phyloP scores from a whole-genome alignment of 30 jellyfish, hydroid and myxozoan species.

The Hydractinia echinata region DNA sequence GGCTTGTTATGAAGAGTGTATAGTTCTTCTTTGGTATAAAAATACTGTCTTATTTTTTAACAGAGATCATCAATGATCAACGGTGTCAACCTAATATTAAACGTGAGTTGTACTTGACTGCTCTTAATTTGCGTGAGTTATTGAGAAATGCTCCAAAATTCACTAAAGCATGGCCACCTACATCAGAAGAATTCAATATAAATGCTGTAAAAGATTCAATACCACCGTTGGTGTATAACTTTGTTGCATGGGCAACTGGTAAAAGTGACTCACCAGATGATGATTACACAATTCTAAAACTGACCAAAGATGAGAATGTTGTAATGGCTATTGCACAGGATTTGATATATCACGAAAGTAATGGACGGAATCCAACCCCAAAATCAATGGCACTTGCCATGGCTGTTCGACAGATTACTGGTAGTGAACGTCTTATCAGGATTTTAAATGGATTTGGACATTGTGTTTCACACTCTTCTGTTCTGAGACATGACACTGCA shows the following conservation, averaged over 20 bases:
- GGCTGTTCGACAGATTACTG: conserved; percentile 45
- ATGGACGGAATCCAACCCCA: conserved; percentile 38
- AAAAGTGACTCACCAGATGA: conserved; percentile 29
- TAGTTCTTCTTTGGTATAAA: conserved; percentile 8
- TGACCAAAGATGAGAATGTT: neutral
- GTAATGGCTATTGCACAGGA: conserved; percentile 37
- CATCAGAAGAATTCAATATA: conserved; percentile 23
- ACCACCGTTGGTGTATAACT: conserved; percentile 34
- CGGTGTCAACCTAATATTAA: conserved; percentile 13
- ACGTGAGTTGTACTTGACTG: conserved; percentile 22
- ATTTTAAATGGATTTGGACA: conserved; percentile 44
- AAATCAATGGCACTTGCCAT: conserved; percentile 42
- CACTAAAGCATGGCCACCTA: conserved; percentile 44
- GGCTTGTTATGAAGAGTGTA: neutral
- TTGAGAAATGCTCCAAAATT: conserved; percentile 4
- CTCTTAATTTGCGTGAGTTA: neutral
- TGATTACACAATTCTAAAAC: neutral
- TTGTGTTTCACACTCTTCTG: conserved; percentile 21
- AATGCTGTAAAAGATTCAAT: conserved; percentile 32
- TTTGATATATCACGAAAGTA: conserved; percentile 27
- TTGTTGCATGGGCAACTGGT: conserved; percentile 44
- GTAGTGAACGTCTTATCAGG: conserved; percentile 12
- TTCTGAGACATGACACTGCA: conserved; percentile 28
- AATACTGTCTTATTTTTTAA: conserved; percentile 1
- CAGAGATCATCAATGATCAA: conserved; percentile 12